Evolutionary conservation across 2,113 vertebrate species (phyloP).

Genomic region (Falco punctatus): DNA sequence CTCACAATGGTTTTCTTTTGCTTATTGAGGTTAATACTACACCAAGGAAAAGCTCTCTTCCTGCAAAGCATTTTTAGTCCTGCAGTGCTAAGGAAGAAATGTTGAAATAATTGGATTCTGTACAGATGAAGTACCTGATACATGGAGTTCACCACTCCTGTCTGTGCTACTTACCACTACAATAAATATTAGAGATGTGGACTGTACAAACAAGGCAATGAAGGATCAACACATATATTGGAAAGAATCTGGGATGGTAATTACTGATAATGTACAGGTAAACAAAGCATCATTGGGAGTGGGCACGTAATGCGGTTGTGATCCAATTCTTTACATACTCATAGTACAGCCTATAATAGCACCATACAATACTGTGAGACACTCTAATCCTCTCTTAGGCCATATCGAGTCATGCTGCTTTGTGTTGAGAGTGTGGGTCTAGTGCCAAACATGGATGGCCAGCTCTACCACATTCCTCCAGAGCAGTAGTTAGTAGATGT

Average conservation of each 20-base stretch:
- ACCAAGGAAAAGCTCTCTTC: neutral
- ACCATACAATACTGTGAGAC: neutral
- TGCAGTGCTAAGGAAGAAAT: neutral
- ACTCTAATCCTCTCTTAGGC: neutral
- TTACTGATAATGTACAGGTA: neutral
- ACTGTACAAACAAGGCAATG: neutral
- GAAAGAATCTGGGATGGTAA: neutral
- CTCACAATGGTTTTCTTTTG: neutral
- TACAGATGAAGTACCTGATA: neutral
- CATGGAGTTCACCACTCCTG: neutral
- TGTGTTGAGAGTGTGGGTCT: neutral
- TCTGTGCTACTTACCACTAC: neutral
- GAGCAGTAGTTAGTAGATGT: neutral
- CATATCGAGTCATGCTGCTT: neutral
- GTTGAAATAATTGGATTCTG: neutral
- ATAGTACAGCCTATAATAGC: constrained; percentile 15
- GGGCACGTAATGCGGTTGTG: neutral
- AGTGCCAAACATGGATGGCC: neutral
- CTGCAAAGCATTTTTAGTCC: neutral
- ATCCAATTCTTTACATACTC: neutral
- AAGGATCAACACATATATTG: neutral
- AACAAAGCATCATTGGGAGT: neutral
- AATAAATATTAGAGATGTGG: neutral
- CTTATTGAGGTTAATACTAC: neutral
- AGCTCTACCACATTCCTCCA: constrained; percentile 14